Base-by-base conservation (phyloP, 2,888 invertebrate genomes). In the Lochmaea crataegi region DNA sequence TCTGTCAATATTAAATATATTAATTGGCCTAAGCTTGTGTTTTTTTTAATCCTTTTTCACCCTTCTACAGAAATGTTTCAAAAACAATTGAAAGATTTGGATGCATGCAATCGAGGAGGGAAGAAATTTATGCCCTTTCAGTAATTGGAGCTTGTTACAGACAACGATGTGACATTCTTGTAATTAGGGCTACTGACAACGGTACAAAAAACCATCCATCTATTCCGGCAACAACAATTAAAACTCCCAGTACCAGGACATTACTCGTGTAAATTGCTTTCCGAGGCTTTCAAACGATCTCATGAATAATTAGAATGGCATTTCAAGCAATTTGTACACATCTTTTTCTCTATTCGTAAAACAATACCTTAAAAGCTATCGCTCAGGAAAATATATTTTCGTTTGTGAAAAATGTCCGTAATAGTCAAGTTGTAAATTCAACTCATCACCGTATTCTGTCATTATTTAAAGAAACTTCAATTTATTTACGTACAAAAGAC, bases 1-100 rank as follows among this genome's bases (percentile, higher is more conserved):
- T 86, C 86, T 87, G 86, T 87, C 86, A 86, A 86, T 86, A 87
- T 83, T 82, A 85, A 85, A 84, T 86, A 86, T 86, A 87, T 87
- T 86, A 86, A 87, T 87, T 87, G 87, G 87, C 87, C 87, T 87
- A 87, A 80, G 64, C 10, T 65, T 75, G 67, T 76, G 76, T 79
- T 79, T 80, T 63, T 79, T 78, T 75, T 10, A 14, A 41, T 32
- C 14, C 26, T 6, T 9, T 4, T 10, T 5, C 1, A 10, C 18
- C 2, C 2, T 16, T 16, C 4, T 53, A 2, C n/a, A 16, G 9
- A 9, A 53, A 16, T 16, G 9, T 48, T 48, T 16, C 48, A 10
- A 53, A 53, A n/a, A 53, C 10, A 53, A 18, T n/a, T n/a, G n/a
- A n/a, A n/a, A n/a, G n/a, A n/a, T n/a, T n/a, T n/a, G n/a, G n/a